These are phyloP conservation scores for Saguinus imperator DNA, from an alignment of 2,113 vertebrate species.

Conservation along the genomic window DNA sequence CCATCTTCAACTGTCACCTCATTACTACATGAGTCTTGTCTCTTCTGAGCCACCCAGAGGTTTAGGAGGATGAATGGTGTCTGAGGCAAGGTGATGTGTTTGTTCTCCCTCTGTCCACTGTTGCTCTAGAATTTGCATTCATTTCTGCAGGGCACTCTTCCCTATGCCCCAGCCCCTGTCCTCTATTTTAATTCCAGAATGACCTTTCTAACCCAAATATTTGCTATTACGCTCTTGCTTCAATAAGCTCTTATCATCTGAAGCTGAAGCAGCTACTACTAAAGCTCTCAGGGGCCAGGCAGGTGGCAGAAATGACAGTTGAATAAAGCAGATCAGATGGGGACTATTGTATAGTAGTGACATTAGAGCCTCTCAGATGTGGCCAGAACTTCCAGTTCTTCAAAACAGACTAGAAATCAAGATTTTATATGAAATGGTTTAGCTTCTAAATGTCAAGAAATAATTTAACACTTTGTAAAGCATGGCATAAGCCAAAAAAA, in stretches of 20 bases:
- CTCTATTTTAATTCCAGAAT: constrained; percentile 24
- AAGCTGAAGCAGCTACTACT: background rate
- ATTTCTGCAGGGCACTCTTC: background rate
- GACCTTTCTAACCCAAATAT: background rate
- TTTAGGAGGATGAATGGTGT: background rate
- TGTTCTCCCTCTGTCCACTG: background rate
- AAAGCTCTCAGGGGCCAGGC: background rate
- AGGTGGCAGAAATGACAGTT: background rate
- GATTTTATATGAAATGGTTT: background rate
- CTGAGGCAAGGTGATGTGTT: background rate
- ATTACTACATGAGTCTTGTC: background rate
- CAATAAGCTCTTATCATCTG: background rate
- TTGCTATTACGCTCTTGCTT: background rate
- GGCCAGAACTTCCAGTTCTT: background rate
- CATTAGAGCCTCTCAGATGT: background rate
- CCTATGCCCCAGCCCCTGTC: background rate
- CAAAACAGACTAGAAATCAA: background rate
- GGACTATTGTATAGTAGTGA: background rate
- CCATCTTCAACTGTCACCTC: background rate
- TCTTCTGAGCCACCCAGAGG: background rate
- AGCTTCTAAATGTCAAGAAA: background rate
- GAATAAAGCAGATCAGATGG: background rate
- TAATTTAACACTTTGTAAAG: background rate
- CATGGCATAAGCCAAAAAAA: background rate
- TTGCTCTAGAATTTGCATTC: background rate